A percentile compares a stretch with the other conserved stretches of the same genome.
Conservation (phyloP, 2,797 vertebrate genomes). For the Echeneis naucrates region DNA sequence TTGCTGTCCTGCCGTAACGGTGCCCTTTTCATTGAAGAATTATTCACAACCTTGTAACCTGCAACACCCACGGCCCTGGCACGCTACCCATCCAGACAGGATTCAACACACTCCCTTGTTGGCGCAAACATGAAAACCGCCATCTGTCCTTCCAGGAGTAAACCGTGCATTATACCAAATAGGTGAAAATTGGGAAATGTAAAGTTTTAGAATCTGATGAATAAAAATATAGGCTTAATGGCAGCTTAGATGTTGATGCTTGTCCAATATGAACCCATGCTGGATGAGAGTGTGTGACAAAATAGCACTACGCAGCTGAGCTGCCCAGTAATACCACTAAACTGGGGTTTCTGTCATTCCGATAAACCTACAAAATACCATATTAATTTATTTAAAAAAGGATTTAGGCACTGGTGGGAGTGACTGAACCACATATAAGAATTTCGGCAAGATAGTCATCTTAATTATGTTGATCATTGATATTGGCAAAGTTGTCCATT, state of each 20-base stretch:
- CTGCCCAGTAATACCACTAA: neutral
- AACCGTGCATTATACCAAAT: conserved; percentile 1
- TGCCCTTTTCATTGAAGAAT: no score
- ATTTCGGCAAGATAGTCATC: neutral
- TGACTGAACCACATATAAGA: conserved; percentile 1
- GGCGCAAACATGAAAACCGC: conserved; percentile 1
- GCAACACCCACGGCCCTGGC: no score
- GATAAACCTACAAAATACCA: neutral
- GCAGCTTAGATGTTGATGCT: neutral
- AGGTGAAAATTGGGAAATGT: conserved; percentile 14
- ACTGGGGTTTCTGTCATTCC: neutral
- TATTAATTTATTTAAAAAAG: conserved; percentile 10
- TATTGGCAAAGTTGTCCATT: neutral
- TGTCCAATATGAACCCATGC: conserved; percentile 13
- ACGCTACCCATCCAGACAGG: no score
- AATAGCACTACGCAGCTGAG: neutral
- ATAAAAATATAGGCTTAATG: neutral
- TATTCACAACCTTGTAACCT: no score
- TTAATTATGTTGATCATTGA: conserved; percentile 7
- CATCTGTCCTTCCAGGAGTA: conserved; percentile 1
- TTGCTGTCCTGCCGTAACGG: no score
- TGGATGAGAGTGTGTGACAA: neutral
- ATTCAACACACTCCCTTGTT: neutral
- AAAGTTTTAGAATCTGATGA: neutral
- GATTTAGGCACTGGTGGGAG: neutral